Evolutionary conservation across 2,113 vertebrate genomes (phyloP), one percentile per base, ranked within the genome.

Genomic region (Rhabdornis inornatus): DNA sequence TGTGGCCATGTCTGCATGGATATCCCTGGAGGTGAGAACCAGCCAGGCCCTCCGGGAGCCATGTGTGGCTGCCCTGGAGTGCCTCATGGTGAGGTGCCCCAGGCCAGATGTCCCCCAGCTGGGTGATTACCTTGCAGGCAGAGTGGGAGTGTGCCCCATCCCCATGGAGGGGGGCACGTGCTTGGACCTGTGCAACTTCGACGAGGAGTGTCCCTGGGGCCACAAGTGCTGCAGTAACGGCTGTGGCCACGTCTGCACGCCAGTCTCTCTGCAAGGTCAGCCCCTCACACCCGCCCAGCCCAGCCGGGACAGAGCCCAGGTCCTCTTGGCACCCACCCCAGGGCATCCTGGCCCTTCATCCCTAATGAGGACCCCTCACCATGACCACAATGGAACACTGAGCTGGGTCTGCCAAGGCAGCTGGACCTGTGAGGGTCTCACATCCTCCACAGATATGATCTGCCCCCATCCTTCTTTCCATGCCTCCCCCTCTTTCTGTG

Each of bases 221-320:
- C 18, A 94, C 53, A 95, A 91, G 66, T 94, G 90, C 92, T 96
- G 96, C 76, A 97, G 89, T 35, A 94, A 95, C 0, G 84, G 95
- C 89, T 96, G 96, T 3, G 56, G 89, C 60, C 87, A 28, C 0
- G 2, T 81, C 77, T 96, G 96, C 84, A 75, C 0, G 0, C 89
- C 86, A 15, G 79, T 65, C 33, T 89, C 95, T 16, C 88, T 95
- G 65, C 65, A 39, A 89, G 91, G 95, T 95, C 75, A 92, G 91
- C 18, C 33, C 44, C 65, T 50, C 14, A 22, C 35, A 14, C 47
- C 4, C 0, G 0, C 56, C 21, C 10, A 78, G 37, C 28, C 40
- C 60, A 9, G 35, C 56, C 5, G 56, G 60, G 64, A 70, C 2
- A 2, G 44, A 76, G 44, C 31, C 17, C 1, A 1, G 25, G 7